Conservation (phyloP, 2,888 invertebrate genomes). For the Diachrysia chrysitis region DNA sequence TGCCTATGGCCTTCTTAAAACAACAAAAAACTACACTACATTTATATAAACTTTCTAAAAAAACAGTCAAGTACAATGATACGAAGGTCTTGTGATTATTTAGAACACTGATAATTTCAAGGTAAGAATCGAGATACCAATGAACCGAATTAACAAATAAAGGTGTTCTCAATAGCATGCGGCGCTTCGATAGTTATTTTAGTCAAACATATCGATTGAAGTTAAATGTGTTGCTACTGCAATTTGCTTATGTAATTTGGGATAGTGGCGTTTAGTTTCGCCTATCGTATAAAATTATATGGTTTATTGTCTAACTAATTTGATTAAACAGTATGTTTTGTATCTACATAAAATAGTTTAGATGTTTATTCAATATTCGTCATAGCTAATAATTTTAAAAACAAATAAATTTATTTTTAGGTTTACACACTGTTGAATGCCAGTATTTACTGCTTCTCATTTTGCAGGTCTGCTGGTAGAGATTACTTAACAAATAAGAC, state of each 20-base stretch:
- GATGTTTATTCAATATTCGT: too few species aligned
- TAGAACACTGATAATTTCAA: constrained; percentile 1
- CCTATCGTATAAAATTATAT: neutral
- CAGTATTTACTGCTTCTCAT: too few species aligned
- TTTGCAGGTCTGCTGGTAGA: too few species aligned
- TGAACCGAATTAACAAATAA: neutral
- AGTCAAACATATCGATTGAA: neutral
- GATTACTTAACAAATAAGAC: too few species aligned
- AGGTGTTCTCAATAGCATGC: neutral
- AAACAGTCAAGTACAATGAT: neutral
- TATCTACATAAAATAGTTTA: too few species aligned
- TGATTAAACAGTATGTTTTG: too few species aligned
- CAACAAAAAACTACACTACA: neutral
- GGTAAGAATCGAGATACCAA: neutral
- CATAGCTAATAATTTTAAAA: too few species aligned
- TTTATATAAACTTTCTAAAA: neutral
- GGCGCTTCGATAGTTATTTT: neutral
- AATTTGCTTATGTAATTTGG: neutral
- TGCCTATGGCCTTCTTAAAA: neutral
- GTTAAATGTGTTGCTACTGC: neutral
- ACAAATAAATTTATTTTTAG: too few species aligned
- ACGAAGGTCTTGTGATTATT: constrained; percentile 4
- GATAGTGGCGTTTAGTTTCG: neutral
- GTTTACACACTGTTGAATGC: too few species aligned
- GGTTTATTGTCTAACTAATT: too few species aligned